Conservation (phyloP, 1,140 invertebrate genomes). For the Neodiprion pinetum region DNA sequence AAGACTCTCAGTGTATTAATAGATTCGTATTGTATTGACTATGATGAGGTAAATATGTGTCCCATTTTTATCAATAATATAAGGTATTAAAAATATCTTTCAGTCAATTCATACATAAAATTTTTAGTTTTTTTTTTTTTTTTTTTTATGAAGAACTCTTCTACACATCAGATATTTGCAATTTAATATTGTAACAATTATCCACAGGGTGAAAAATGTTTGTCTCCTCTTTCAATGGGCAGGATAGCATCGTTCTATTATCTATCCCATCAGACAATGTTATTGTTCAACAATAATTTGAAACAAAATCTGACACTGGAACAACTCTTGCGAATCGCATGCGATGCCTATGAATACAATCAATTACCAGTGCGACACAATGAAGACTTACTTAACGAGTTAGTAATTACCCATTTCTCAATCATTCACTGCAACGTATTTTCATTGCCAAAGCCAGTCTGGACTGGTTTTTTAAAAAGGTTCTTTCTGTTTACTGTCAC, state of each 20-base stretch:
- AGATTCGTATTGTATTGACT: slow-evolving; percentile 79
- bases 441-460: neutral
- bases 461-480: neutral
- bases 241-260: slow-evolving; percentile 97
- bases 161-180: slow-evolving; percentile 10
- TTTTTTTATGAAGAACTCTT: slow-evolving; percentile 11
- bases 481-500: slow-evolving; percentile 24
- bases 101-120: neutral
- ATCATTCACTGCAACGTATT: neutral
- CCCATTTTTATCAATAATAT: neutral
- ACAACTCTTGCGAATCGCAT: slow-evolving; percentile 82
- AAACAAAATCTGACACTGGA: slow-evolving; percentile 70
- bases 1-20: slow-evolving; percentile 75
- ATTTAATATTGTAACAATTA: slow-evolving; percentile 22
- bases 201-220: slow-evolving; percentile 71
- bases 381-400: slow-evolving; percentile 95
- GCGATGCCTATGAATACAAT: slow-evolving; percentile 89
- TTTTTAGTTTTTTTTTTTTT: slow-evolving; percentile 16
- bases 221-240: slow-evolving; percentile 87
- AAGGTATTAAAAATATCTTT: neutral
- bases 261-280: slow-evolving; percentile 90
- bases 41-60: slow-evolving; percentile 60
- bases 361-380: slow-evolving; percentile 97
- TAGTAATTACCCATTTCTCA: slow-evolving; percentile 37
- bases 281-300: slow-evolving; percentile 79